These are phyloP conservation scores for Neoarius graeffei DNA, from an alignment of 2,113 vertebrate genomes.

Conservation along the genomic window DNA sequence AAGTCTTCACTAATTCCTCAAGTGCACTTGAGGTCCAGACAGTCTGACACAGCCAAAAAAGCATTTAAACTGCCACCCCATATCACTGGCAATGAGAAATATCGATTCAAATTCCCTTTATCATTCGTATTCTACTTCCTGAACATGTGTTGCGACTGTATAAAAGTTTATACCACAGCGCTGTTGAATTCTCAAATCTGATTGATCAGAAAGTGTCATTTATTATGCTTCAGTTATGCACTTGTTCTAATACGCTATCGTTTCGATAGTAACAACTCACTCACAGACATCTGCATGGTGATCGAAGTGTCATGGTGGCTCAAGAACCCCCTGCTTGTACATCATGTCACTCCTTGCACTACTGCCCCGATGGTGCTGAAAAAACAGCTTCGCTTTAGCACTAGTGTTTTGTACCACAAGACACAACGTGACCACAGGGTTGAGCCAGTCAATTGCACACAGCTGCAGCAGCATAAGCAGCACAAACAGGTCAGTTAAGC, in stretches of 20 bases:
- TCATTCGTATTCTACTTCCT: neutral
- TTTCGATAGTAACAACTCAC: neutral
- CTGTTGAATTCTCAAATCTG: neutral
- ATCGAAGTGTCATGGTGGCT: no score
- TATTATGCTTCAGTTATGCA: neutral
- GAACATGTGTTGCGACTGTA: neutral
- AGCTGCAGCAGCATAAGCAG: no score
- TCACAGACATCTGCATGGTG: neutral
- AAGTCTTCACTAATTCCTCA: neutral
- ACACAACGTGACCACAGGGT: no score
- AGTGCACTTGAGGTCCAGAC: neutral
- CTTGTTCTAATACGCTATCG: neutral
- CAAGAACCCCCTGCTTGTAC: no score
- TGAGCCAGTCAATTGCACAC: no score
- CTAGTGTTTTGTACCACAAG: no score
- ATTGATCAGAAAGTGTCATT: neutral
- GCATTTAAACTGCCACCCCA: slow-evolving; percentile 1
- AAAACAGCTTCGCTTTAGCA: no score
- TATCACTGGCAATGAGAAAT: neutral
- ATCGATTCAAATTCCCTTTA: neutral
- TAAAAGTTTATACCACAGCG: neutral
- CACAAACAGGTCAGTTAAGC: no score
- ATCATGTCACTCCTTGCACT: no score
- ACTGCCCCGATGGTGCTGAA: no score
- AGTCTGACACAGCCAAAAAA: neutral